Evolutionary conservation across 2,797 vertebrate genomes (phyloP), one percentile per base, ranked within the genome.

Genomic region (Naso thynnoides): DNA sequence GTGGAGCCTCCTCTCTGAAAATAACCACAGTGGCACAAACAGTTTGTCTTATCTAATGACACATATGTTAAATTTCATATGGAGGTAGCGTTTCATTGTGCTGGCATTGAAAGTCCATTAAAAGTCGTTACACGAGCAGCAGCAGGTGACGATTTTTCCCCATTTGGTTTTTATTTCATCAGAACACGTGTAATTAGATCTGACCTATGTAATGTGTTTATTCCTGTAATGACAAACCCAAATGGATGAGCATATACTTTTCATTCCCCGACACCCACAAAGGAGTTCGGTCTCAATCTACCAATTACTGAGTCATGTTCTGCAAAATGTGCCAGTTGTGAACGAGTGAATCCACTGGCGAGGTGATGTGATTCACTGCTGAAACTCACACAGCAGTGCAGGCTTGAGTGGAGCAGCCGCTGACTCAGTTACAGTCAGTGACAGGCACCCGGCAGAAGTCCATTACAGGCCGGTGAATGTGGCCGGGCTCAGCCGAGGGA

Each of bases 391-490:
- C 68, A 65, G 61, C 13, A 5, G n/a, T 48, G 64, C 50, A 44
- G 67, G 81, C 79, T 75, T n/a, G 42, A 59, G 66, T 47, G 27
- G 73, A 79, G 62, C 68, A 79, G 61, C 27, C 26, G 76, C 85
- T 89, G 90, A 89, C 77, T 90, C 84, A 85, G 89, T 83, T 64
- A 52, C 55, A 76, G 47, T 62, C 70, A 27, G 61, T 83, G 70
- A 75, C 70, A 72, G 78, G 71, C 81, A 68, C 77, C 64, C 63
- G 42, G 83, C 73, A 79, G 63, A 67, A 70, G 82, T 85, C 86
- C 79, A 90, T 90, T 90, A 79, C 85, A 73, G 76, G 38, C 76
- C 67, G 48, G 58, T 80, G 86, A 88, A 87, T 67, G 79, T n/a
- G 80, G 66, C 65, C 47, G 60, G 36, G 74, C 74, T 83, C 82